Conservation (phyloP, 2,888 invertebrate genomes). For the Agonopterix alstromeriana region DNA sequence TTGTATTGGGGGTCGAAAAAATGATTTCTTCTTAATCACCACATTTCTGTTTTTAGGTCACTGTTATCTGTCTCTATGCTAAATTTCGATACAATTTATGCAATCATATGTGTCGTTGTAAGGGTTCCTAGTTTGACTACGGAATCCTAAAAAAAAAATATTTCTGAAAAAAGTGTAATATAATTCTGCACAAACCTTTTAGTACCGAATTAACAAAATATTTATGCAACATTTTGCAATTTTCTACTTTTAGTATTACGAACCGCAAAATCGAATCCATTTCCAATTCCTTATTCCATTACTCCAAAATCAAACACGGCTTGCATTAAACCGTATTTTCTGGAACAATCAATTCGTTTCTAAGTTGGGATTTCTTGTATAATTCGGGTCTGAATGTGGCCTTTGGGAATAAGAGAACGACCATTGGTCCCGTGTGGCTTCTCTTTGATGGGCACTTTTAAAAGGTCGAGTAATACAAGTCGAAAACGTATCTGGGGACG, state of each 20-base stretch:
- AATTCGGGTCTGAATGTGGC: conserved; percentile 15
- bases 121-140: too few species aligned
- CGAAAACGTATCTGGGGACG: conserved; percentile 7
- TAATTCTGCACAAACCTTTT: too few species aligned
- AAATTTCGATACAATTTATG: too few species aligned
- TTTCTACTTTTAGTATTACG: background rate
- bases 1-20: too few species aligned
- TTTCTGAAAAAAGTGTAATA: too few species aligned
- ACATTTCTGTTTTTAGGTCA: too few species aligned
- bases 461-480: conserved; percentile 9
- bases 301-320: conserved; percentile 1
- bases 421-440: conserved; percentile 10
- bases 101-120: too few species aligned
- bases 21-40: too few species aligned
- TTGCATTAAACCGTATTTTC: conserved; percentile 9
- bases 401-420: conserved; percentile 10
- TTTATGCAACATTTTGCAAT: too few species aligned
- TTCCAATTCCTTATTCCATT: background rate
- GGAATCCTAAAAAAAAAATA: too few species aligned
- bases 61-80: too few species aligned
- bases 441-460: conserved; percentile 13
- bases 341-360: conserved; percentile 17
- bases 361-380: conserved; percentile 13
- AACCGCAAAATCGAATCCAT: conserved; percentile 1
- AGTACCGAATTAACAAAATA: too few species aligned